phyloP scores from a whole-genome alignment of 2,113 vertebrate genomes.

The Chlorocebus sabaeus region DNA sequence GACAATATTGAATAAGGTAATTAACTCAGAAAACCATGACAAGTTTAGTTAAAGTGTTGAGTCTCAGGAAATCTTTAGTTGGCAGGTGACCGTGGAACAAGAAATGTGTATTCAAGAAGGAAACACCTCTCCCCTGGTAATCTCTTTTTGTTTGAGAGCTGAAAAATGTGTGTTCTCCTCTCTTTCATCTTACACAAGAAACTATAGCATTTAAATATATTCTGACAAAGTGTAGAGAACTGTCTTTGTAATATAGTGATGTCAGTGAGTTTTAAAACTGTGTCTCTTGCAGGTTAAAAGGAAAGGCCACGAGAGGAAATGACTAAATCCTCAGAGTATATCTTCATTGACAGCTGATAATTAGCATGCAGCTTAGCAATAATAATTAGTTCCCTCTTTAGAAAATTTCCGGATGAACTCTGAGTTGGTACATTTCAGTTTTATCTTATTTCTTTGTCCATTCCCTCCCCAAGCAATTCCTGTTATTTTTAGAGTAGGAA shows the following conservation, averaged over 20 bases:
- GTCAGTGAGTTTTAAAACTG: constrained; percentile 27
- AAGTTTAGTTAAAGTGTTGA: not conserved
- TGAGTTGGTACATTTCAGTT: constrained; percentile 32
- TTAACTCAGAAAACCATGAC: not conserved
- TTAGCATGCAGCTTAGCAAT: constrained; percentile 62
- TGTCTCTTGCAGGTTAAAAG: constrained; percentile 57
- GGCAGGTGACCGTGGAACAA: not conserved
- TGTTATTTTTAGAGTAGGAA: constrained; percentile 70
- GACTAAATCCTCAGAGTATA: constrained; percentile 62
- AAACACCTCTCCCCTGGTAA: not conserved
- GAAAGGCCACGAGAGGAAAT: constrained; percentile 62
- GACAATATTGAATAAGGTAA: not conserved
- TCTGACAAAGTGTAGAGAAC: constrained; percentile 21
- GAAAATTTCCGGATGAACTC: constrained; percentile 72
- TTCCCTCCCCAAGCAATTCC: constrained; percentile 41
- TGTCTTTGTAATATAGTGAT: not conserved
- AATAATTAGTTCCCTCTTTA: constrained; percentile 74
- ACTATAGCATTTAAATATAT: constrained; percentile 18
- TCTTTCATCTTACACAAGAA: not conserved
- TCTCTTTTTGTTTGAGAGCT: not conserved
- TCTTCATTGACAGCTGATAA: constrained; percentile 75
- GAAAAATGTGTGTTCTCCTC: not conserved
- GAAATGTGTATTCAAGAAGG: not conserved
- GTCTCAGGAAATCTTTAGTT: not conserved
- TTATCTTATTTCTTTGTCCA: constrained; percentile 66